phyloP scores from a whole-genome alignment of 2,797 vertebrate species.

The Emydoidea blandingii region DNA sequence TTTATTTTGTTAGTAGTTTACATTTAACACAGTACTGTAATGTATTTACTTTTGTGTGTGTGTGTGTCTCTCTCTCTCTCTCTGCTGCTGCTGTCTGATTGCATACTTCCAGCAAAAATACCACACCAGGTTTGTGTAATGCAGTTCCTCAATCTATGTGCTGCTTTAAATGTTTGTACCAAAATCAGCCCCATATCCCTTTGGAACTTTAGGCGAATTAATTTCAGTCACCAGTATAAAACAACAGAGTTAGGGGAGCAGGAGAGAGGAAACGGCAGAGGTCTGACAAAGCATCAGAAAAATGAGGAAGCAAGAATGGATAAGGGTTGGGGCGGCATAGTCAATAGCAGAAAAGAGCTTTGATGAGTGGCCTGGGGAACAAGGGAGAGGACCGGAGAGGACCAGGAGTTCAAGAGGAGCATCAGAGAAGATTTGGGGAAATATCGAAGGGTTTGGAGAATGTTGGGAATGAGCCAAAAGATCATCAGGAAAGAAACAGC shows the following conservation, averaged over 20 bases:
- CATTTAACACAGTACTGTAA: too few species aligned
- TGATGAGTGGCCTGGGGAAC: fast-evolving
- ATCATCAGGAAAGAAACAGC: background rate
- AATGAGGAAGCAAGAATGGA: fast-evolving
- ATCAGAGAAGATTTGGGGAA: background rate
- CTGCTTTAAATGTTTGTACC: background rate
- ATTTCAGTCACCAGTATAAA: background rate
- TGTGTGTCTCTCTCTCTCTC: too few species aligned
- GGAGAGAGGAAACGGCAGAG: fast-evolving
- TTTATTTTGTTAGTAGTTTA: too few species aligned
- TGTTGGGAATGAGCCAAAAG: background rate
- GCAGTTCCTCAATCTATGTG: fast-evolving
- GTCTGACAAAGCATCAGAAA: background rate
- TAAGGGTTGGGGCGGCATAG: background rate
- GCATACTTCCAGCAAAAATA: background rate
- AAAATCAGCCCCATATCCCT: background rate
- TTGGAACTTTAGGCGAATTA: background rate
- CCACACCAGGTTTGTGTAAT: background rate
- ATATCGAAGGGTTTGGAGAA: background rate
- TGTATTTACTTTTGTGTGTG: too few species aligned
- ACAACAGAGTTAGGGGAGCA: fast-evolving
- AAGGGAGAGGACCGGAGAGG: background rate
- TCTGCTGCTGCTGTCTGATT: too few species aligned
- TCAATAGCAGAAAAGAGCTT: background rate
- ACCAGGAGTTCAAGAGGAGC: background rate